Percentiles rank a stretch among this genome's conserved stretches.
phyloP scores from a whole-genome alignment of 2,113 vertebrate genomes.

The Eudyptes chrysolophus region DNA sequence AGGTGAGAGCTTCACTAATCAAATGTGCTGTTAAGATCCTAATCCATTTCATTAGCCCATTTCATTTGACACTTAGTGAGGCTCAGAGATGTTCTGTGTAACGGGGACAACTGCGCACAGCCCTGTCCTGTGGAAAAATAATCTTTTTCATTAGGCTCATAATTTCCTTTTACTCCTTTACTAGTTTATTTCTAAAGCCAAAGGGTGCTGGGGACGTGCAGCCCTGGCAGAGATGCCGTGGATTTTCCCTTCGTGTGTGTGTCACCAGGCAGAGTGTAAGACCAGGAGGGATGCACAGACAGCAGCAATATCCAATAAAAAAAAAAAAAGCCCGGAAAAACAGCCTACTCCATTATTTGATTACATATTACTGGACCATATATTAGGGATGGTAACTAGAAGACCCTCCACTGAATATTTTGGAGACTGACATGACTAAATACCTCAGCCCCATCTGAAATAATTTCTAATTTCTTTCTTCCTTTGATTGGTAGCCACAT shows the following conservation, averaged over 20 bases:
- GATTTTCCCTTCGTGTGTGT: not conserved
- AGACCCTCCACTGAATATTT: not conserved
- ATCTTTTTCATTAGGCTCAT: not conserved
- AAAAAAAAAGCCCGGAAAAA: not conserved
- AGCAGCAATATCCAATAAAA: not conserved
- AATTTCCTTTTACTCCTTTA: not conserved
- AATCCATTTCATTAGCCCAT: conserved; percentile 39
- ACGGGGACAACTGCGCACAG: accelerated
- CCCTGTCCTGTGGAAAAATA: not conserved
- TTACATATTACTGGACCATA: accelerated
- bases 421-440: not conserved
- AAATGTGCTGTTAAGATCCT: conserved; percentile 42
- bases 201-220: not conserved
- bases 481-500: not conserved
- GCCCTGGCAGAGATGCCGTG: not conserved
- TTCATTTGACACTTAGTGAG: conserved; percentile 22
- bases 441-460: not conserved
- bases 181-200: not conserved
- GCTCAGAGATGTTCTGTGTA: not conserved
- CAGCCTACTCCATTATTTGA: not conserved
- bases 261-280: not conserved
- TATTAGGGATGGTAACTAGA: not conserved
- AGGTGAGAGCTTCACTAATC: conserved; percentile 36
- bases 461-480: not conserved
- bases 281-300: not conserved